Percentiles rank a stretch among this genome's conserved stretches.
Evolutionary conservation across 2,113 vertebrate species (phyloP).

Genomic region (Prinia subflava): DNA sequence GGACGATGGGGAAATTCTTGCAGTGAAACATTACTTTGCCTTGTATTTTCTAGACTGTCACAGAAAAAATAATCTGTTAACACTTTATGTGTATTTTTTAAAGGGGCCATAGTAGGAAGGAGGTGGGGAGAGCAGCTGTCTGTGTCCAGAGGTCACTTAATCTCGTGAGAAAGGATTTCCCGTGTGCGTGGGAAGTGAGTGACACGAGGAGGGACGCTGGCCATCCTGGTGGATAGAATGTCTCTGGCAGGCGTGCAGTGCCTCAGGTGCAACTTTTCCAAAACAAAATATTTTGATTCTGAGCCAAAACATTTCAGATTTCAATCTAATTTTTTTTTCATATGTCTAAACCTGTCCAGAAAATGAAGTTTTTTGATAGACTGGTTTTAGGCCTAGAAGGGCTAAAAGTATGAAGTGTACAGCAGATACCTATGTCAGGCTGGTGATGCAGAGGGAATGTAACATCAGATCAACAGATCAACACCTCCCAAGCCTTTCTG

Average conservation of each 20-base stretch:
- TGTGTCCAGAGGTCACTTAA: background rate
- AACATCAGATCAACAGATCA: background rate
- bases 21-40: background rate
- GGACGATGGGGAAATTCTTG: background rate
- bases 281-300: background rate
- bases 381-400: background rate
- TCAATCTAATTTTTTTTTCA: background rate
- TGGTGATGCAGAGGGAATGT: background rate
- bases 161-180: accelerated
- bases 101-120: background rate
- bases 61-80: background rate
- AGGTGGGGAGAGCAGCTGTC: background rate
- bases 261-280: background rate
- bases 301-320: background rate
- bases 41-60: background rate
- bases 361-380: background rate
- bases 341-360: background rate
- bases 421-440: background rate
- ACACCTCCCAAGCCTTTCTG: background rate
- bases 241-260: background rate
- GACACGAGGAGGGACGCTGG: accelerated
- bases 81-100: background rate
- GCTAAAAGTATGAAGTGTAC: background rate
- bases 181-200: background rate
- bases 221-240: background rate